A percentile compares a stretch with the other conserved stretches of the same genome.
Evolutionary conservation across 1,140 invertebrate genomes (phyloP).

Genomic region (Galendromus occidentalis): DNA sequence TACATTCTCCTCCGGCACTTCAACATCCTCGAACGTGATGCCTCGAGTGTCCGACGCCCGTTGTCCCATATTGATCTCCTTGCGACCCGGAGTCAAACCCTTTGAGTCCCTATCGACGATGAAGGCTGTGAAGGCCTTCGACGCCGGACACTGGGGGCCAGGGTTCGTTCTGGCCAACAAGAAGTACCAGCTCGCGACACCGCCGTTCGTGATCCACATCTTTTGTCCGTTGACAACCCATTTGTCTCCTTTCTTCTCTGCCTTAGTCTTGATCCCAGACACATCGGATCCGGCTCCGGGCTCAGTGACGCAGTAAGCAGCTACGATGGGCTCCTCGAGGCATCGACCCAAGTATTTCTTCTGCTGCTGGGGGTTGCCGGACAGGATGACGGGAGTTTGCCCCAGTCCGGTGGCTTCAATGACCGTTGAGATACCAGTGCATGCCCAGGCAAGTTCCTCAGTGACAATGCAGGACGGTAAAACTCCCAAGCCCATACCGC

Average conservation of each 20-base stretch:
- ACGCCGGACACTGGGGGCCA: constrained; percentile 70
- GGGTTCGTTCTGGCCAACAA: constrained; percentile 78
- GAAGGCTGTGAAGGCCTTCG: constrained; percentile 87
- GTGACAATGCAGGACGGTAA: constrained; percentile 66
- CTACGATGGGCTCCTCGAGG: constrained; percentile 58
- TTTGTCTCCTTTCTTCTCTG: constrained; percentile 82
- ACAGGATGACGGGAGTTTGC: constrained; percentile 67
- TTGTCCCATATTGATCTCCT: constrained; percentile 95
- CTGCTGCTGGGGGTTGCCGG: constrained; percentile 66
- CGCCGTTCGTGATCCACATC: constrained; percentile 99
- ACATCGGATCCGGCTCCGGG: constrained; percentile 79
- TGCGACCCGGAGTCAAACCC: constrained; percentile 67
- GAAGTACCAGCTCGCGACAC: constrained; percentile 89
- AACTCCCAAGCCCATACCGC: constrained; percentile 53
- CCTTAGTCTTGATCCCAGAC: constrained; percentile 62
- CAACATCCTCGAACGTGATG: constrained; percentile 91
- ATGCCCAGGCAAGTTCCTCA: constrained; percentile 83
- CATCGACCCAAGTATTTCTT: constrained; percentile 77
- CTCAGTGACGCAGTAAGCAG: constrained; percentile 82
- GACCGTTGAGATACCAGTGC: constrained; percentile 77
- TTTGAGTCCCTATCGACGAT: constrained; percentile 71
- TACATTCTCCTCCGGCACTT: constrained; percentile 85
- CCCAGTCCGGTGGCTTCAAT: constrained; percentile 71
- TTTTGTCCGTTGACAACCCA: constrained; percentile 89
- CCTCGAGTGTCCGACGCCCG: constrained; percentile 83